These are phyloP conservation scores for Mus caroli DNA, from an alignment of 2,797 vertebrate genomes.

Conservation along the genomic window DNA sequence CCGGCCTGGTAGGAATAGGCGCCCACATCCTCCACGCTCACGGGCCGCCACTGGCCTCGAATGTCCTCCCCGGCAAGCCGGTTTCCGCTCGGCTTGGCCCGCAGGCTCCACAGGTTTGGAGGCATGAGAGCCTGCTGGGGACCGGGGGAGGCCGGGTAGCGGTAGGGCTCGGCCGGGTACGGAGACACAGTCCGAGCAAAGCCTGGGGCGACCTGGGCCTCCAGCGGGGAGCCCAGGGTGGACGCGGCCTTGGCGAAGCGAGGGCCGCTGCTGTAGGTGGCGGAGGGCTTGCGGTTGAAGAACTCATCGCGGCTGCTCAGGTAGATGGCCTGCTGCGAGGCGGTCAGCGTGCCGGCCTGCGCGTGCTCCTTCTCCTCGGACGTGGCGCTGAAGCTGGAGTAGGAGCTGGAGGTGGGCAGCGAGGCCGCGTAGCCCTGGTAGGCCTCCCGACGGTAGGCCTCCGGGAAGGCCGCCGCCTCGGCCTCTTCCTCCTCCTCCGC, in stretches of 20 bases:
- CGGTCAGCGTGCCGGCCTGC: slow-evolving; percentile 93
- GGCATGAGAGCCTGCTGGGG: slow-evolving; percentile 92
- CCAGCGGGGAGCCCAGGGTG: slow-evolving; percentile 90
- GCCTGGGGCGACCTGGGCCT: slow-evolving; percentile 90
- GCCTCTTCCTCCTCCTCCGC: slow-evolving; percentile 89
- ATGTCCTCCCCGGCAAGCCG: slow-evolving; percentile 91
- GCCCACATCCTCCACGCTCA: slow-evolving; percentile 95
- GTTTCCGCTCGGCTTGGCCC: slow-evolving; percentile 88
- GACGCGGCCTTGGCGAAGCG: slow-evolving; percentile 92
- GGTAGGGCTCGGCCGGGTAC: slow-evolving; percentile 93
- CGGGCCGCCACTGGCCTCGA: slow-evolving; percentile 93
- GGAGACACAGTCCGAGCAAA: slow-evolving; percentile 93
- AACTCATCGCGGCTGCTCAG: slow-evolving; percentile 93
- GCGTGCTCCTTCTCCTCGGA: slow-evolving; percentile 94
- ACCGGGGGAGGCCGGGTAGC: slow-evolving; percentile 91
- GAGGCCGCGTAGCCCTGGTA: slow-evolving; percentile 93
- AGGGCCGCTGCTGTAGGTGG: slow-evolving; percentile 90
- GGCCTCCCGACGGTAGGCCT: slow-evolving; percentile 92
- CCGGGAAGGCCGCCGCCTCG: slow-evolving; percentile 93
- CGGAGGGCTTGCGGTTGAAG: slow-evolving; percentile 91
- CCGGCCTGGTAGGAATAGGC: slow-evolving; percentile 91
- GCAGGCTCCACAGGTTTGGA: slow-evolving; percentile 89
- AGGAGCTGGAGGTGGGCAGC: slow-evolving; percentile 95
- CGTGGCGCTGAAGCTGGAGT: slow-evolving; percentile 96
- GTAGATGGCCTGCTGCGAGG: slow-evolving; percentile 95